Evolutionary conservation across 2,888 invertebrate genomes (phyloP).

Genomic region (Globia sparganii): DNA sequence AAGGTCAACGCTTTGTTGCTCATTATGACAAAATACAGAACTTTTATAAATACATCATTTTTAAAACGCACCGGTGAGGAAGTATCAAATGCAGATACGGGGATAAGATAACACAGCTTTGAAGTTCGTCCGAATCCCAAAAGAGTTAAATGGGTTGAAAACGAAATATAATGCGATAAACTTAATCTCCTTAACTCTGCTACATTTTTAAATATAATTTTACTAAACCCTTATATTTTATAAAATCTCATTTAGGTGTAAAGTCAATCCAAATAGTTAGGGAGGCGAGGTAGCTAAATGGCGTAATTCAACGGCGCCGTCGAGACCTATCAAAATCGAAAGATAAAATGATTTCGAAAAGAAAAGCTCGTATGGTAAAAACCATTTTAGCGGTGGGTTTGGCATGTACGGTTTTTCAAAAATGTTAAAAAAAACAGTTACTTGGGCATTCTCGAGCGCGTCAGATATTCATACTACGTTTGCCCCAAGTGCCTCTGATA

Average conservation of each 20-base stretch:
- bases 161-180: slow-evolving; percentile 70
- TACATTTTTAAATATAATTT: slow-evolving; percentile 68
- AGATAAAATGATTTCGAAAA: no score
- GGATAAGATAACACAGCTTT: slow-evolving; percentile 66
- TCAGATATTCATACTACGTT: no score
- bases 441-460: no score
- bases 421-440: no score
- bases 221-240: slow-evolving; percentile 55
- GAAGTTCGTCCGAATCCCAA: slow-evolving; percentile 66
- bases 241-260: slow-evolving; percentile 37
- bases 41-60: slow-evolving; percentile 26
- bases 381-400: no score
- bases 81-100: slow-evolving; percentile 62
- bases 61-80: slow-evolving; percentile 59
- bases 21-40: slow-evolving; percentile 20
- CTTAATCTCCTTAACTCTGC: slow-evolving; percentile 65
- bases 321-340: no score
- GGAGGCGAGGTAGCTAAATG: no score
- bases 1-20: slow-evolving; percentile 1
- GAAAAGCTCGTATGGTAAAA: no score
- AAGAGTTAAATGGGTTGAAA: slow-evolving; percentile 71
- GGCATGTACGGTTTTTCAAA: no score
- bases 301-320: no score
- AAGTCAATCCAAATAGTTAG: slow-evolving; percentile 33
- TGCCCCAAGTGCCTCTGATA: no score